These are phyloP conservation scores for Cyprinodon diabolis DNA, from an alignment of 2,797 vertebrate species.

Conservation along the genomic window DNA sequence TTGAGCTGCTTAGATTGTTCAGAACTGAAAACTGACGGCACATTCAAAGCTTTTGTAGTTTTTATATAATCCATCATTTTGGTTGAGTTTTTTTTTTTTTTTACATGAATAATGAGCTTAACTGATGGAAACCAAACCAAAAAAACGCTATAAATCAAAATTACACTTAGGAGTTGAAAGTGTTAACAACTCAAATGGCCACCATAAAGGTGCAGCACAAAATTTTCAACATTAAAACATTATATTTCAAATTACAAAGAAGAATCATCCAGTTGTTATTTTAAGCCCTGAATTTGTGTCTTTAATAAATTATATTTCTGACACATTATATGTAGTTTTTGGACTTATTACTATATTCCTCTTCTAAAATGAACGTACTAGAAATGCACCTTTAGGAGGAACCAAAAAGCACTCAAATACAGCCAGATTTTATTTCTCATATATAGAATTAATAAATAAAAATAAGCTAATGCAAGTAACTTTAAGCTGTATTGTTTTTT, in stretches of 20 bases:
- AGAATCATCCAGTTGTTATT: neutral
- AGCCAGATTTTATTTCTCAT: too few relatives aligned
- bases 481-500: too few relatives aligned
- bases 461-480: too few relatives aligned
- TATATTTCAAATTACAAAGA: neutral
- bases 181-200: too few relatives aligned
- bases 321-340: neutral
- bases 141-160: neutral
- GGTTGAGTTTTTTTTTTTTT: neutral
- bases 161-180: neutral
- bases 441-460: too few relatives aligned
- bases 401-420: too few relatives aligned
- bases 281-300: neutral
- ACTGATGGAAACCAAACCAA: neutral
- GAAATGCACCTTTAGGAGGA: neutral
- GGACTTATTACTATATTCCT: neutral
- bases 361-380: neutral
- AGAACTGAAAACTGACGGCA: constrained; percentile 15
- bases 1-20: constrained; percentile 23
- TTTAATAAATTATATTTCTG: neutral
- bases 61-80: neutral
- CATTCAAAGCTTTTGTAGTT: neutral
- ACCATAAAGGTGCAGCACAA: too few relatives aligned
- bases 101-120: too few relatives aligned
- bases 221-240: too few relatives aligned